These are phyloP conservation scores for Chromobotia macracanthus DNA, from an alignment of 2,797 vertebrate species.

Conservation along the genomic window DNA sequence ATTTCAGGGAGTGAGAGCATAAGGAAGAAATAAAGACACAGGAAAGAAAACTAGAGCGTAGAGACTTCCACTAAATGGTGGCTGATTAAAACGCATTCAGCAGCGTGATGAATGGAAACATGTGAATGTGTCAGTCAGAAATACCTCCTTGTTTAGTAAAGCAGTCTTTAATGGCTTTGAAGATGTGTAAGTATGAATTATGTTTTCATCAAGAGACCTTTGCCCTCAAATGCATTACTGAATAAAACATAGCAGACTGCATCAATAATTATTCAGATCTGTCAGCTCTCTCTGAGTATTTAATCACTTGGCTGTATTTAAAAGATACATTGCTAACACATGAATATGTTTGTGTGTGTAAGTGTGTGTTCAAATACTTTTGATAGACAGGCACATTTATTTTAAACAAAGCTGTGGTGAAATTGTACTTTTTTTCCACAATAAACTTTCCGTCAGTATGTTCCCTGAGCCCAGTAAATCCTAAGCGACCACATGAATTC, in stretches of 20 bases:
- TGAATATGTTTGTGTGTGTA: neutral
- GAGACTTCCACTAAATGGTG: slow-evolving; percentile 37
- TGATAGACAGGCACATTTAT: slow-evolving; percentile 2
- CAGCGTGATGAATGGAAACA: slow-evolving; percentile 52
- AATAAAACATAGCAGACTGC: slow-evolving; percentile 6
- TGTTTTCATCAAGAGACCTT: slow-evolving; percentile 29
- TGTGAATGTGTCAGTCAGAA: slow-evolving; percentile 52
- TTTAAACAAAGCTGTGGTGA: slow-evolving; percentile 5
- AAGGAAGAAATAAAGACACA: neutral
- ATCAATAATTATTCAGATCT: slow-evolving; percentile 1
- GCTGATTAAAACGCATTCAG: slow-evolving; percentile 56
- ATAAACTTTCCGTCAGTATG: slow-evolving; percentile 59
- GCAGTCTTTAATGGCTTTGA: slow-evolving; percentile 39
- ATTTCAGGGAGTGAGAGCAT: neutral
- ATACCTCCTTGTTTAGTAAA: slow-evolving; percentile 51
- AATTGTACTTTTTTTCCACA: slow-evolving; percentile 19
- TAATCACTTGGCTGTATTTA: neutral
- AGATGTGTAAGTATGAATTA: slow-evolving; percentile 22
- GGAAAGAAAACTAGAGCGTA: slow-evolving; percentile 43
- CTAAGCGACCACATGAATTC: slow-evolving; percentile 71
- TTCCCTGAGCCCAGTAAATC: slow-evolving; percentile 59
- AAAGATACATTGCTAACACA: neutral
- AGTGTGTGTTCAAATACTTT: neutral
- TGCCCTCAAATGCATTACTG: slow-evolving; percentile 27
- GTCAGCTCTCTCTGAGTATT: neutral